phyloP scores from a whole-genome alignment of 2,888 invertebrate genomes.

The Lydus trimaculatus region DNA sequence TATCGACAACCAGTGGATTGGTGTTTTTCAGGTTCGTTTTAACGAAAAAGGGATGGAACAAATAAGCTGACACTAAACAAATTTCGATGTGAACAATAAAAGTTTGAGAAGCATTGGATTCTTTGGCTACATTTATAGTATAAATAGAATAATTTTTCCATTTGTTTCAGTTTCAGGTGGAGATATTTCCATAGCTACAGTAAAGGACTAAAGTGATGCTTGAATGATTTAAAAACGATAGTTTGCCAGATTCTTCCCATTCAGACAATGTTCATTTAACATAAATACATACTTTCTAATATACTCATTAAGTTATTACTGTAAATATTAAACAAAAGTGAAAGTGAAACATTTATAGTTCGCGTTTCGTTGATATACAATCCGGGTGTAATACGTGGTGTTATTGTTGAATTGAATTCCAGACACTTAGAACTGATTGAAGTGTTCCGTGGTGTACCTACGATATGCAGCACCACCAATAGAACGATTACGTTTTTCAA shows the following conservation, averaged over 20 bases:
- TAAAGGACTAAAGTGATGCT: conserved; percentile 50
- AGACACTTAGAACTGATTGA: conserved; percentile 79
- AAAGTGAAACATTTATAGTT: conserved; percentile 71
- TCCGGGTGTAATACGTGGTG: conserved; percentile 74
- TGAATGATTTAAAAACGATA: conserved; percentile 36
- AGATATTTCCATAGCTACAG: neutral
- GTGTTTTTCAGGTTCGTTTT: too few relatives aligned
- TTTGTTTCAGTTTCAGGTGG: neutral
- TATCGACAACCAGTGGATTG: too few relatives aligned
- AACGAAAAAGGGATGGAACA: too few relatives aligned
- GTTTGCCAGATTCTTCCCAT: conserved; percentile 54
- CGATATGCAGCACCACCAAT: conserved; percentile 79
- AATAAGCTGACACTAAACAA: too few relatives aligned
- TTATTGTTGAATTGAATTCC: conserved; percentile 75
- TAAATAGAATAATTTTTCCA: too few relatives aligned
- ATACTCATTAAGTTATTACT: conserved; percentile 23
- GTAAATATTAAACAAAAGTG: conserved; percentile 18
- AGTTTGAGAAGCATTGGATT: too few relatives aligned
- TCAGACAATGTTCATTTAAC: conserved; percentile 20
- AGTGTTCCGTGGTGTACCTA: conserved; percentile 86
- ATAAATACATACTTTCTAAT: conserved; percentile 2
- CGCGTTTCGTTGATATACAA: conserved; percentile 82
- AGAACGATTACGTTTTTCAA: conserved; percentile 67
- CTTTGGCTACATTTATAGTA: too few relatives aligned
- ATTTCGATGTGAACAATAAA: too few relatives aligned